A percentile compares a stretch with the other conserved stretches of the same genome.
phyloP scores from a whole-genome alignment of 64 coral and sea anemone genomes.

The Montipora cactus region DNA sequence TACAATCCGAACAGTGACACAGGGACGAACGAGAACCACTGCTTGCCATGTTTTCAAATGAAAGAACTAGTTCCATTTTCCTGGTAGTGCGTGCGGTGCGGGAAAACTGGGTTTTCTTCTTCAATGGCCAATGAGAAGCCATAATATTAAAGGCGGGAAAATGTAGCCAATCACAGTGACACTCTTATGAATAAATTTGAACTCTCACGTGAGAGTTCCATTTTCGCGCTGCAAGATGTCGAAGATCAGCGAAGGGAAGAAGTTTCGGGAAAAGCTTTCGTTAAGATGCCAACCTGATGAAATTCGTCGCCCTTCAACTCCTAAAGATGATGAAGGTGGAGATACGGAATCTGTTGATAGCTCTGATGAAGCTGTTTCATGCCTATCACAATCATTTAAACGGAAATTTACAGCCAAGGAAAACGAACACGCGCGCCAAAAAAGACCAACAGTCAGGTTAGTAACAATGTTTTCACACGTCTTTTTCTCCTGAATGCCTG shows the following conservation, averaged over 20 bases:
- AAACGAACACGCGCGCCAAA: too few relatives aligned
- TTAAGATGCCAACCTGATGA: too few relatives aligned
- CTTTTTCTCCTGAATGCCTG: not conserved
- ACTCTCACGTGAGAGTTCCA: too few relatives aligned
- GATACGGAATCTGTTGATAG: too few relatives aligned
- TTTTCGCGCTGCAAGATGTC: constrained; percentile 13
- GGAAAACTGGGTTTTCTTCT: constrained; percentile 34
- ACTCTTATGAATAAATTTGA: constrained; percentile 14
- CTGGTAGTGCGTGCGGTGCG: constrained; percentile 2
- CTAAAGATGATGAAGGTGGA: too few relatives aligned
- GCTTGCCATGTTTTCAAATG: constrained; percentile 37
- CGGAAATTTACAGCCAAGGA: too few relatives aligned
- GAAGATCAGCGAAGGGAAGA: constrained; percentile 24
- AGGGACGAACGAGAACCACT: constrained; percentile 28
- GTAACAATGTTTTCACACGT: constrained; percentile 27
- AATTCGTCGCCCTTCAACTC: too few relatives aligned
- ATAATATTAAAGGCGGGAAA: constrained; percentile 44
- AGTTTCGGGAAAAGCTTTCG: not conserved
- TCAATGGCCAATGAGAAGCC: not conserved
- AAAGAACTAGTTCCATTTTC: constrained; percentile 44
- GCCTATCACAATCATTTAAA: too few relatives aligned
- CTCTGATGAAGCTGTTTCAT: too few relatives aligned
- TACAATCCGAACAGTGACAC: constrained; percentile 52
- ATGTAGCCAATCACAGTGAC: constrained; percentile 54
- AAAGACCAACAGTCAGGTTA: too few relatives aligned